Evolutionary conservation across 2,888 invertebrate species (phyloP), one percentile per base, ranked within the genome.

Genomic region (Dynastes grantii): DNA sequence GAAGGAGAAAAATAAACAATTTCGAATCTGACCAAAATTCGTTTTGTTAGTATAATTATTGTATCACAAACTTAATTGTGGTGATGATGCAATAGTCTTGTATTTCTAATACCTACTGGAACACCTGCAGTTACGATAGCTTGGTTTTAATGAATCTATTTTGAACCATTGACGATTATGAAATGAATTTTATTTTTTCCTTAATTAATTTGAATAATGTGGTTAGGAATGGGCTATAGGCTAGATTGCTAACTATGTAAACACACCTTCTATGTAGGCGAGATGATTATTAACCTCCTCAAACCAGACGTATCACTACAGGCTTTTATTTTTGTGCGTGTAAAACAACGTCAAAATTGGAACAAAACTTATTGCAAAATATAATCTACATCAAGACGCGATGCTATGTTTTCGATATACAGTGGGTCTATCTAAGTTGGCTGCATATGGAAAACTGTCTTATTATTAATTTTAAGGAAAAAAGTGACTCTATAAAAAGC

Each of bases 1-100:
- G 22, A 16, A 58, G 65, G 37, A 67, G 16, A 22, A 67, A 67
- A 67, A 67, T 67, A 67, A 67, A 16, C 49, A 49, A 45, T 49
- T 22, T 67, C 9, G 27, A 22, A 13, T 5, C 22, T 32, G 16
- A 16, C 11, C 55, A 16, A 58, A 58, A 4, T 58, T 58, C 45
- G 11, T 45, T 45, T 58, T 58, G 55, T 58, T 58, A 58, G 22
- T 58, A 58, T 58, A 58, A 22, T 58, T 22, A 58, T 58, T 58
- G 16, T 58, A 58, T 22, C 55, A 6, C 8, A 16, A 22, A 22
- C 22, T 58, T 58, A 58, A 58, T 58, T 58, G 5, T 37, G 55
- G 55, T 22, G 55, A 58, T 58, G 55, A 58, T 58, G 55, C 55
- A 58, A 58, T 58, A 16, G 22, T 58, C 22, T 58, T 8, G 55